phyloP scores from a whole-genome alignment of 64 coral and sea anemone species.

The Dendronephthya gigantea region DNA sequence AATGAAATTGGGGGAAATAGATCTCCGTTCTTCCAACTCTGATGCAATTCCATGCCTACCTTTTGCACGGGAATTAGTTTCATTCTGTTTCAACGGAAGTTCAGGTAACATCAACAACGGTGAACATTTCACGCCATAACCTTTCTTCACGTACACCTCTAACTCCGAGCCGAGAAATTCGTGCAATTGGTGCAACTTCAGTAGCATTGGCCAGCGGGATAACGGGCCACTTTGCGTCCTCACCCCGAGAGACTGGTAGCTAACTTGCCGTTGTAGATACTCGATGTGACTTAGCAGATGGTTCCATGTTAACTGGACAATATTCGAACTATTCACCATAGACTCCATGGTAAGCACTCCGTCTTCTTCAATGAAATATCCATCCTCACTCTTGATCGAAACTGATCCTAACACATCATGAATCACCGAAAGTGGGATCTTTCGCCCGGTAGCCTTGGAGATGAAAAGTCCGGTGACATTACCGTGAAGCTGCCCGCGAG shows the following conservation, averaged over 20 bases:
- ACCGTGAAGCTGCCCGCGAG: slow-evolving; percentile 52
- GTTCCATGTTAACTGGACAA: slow-evolving; percentile 70
- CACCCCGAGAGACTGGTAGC: slow-evolving; percentile 66
- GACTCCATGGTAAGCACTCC: slow-evolving; percentile 65
- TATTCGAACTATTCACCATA: slow-evolving; percentile 53
- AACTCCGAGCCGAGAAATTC: slow-evolving; percentile 58
- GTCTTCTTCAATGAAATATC: slow-evolving; percentile 37
- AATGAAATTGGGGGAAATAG: neutral
- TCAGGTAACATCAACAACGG: neutral
- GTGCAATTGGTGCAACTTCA: slow-evolving; percentile 67
- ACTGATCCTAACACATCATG: slow-evolving; percentile 79
- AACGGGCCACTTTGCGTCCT: slow-evolving; percentile 25
- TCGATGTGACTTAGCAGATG: slow-evolving; percentile 65
- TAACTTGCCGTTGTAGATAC: slow-evolving; percentile 73
- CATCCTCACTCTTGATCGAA: slow-evolving; percentile 41
- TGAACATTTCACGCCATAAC: slow-evolving; percentile 42
- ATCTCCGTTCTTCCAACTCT: neutral
- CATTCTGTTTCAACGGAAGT: neutral
- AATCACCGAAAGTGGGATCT: slow-evolving; percentile 52
- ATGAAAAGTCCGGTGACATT: slow-evolving; percentile 66
- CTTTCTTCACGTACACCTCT: slow-evolving; percentile 47
- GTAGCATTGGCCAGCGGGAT: slow-evolving; percentile 42
- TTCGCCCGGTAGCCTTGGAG: slow-evolving; percentile 40
- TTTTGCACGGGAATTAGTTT: neutral
- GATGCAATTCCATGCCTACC: neutral